Conservation (phyloP, 1,140 invertebrate species). For the Drosophila subobscura region DNA sequence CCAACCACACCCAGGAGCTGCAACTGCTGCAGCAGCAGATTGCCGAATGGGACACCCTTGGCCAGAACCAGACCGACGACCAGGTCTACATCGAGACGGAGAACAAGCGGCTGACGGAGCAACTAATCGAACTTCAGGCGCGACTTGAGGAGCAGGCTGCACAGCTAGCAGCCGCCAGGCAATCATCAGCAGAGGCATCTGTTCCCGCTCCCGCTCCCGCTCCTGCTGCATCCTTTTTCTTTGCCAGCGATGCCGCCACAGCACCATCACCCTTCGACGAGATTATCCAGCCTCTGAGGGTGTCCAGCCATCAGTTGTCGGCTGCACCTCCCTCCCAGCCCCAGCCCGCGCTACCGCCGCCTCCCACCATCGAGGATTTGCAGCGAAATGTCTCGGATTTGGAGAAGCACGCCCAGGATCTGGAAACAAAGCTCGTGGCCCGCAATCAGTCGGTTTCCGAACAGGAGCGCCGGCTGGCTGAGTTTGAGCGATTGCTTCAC, state of each 20-base stretch:
- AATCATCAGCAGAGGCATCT: constrained; percentile 8
- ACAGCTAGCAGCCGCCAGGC: constrained; percentile 14
- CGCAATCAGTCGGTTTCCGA: constrained; percentile 41
- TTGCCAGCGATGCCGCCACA: constrained; percentile 49
- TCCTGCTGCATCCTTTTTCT: constrained; percentile 67
- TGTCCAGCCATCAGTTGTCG: constrained; percentile 10
- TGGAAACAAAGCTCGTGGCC: constrained; percentile 60
- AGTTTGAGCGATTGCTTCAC: constrained; percentile 26
- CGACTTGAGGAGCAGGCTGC: constrained; percentile 71
- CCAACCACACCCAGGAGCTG: constrained; percentile 75
- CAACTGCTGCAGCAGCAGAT: constrained; percentile 72
- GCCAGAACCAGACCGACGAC: constrained; percentile 82
- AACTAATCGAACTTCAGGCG: constrained; percentile 70
- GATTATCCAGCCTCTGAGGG: constrained; percentile 54
- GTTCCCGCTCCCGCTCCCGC: not conserved
- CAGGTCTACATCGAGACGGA: constrained; percentile 82
- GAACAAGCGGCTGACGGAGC: constrained; percentile 74
- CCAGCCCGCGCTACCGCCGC: constrained; percentile 7
- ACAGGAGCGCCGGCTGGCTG: constrained; percentile 50
- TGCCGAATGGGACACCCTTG: constrained; percentile 73
- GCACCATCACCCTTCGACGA: constrained; percentile 75
- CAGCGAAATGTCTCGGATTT: constrained; percentile 80
- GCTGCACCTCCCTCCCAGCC: constrained; percentile 15
- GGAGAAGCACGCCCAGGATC: constrained; percentile 78
- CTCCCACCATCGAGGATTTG: constrained; percentile 77